Percentiles rank a stretch among this genome's conserved stretches.
phyloP scores from a whole-genome alignment of 2,888 invertebrate genomes.

The Cerceris ruficornis region DNA sequence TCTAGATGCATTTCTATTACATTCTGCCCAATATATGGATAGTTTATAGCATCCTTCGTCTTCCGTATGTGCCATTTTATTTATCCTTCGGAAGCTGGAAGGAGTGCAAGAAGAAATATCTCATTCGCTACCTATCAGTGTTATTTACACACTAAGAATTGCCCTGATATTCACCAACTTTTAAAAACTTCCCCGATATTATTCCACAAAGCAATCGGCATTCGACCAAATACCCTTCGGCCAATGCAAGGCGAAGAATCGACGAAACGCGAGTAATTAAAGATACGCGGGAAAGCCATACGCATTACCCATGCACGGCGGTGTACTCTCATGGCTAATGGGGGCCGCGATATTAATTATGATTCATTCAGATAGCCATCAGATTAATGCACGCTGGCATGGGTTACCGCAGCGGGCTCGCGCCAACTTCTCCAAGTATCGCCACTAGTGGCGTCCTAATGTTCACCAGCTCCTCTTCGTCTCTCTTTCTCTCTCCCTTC shows the following conservation, averaged over 20 bases:
- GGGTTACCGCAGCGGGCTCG: conserved; percentile 53
- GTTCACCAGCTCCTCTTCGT: conserved; percentile 27
- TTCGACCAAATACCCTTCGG: too few relatives aligned
- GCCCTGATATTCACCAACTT: too few relatives aligned
- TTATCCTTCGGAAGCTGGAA: too few relatives aligned
- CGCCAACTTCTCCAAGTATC: conserved; percentile 49
- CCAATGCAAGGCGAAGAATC: conserved; percentile 29
- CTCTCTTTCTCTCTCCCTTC: conserved; percentile 21
- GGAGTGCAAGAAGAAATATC: too few relatives aligned
- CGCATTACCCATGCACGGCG: conserved; percentile 46
- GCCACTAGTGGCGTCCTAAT: conserved; percentile 64
- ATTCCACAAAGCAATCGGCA: too few relatives aligned
- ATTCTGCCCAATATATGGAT: too few relatives aligned
- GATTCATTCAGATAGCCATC: conserved; percentile 71
- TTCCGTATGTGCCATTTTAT: too few relatives aligned
- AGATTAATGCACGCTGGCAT: conserved; percentile 69
- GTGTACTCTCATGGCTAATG: conserved; percentile 64
- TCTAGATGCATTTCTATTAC: too few relatives aligned
- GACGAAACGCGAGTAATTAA: conserved; percentile 59
- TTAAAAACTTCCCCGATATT: too few relatives aligned
- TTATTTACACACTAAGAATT: too few relatives aligned
- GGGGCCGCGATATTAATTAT: conserved; percentile 72
- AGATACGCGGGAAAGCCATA: conserved; percentile 49
- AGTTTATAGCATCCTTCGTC: too few relatives aligned
- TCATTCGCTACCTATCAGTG: too few relatives aligned